Evolutionary conservation across 1,140 invertebrate genomes (phyloP).

Genomic region (Zaprionus capensis): DNA sequence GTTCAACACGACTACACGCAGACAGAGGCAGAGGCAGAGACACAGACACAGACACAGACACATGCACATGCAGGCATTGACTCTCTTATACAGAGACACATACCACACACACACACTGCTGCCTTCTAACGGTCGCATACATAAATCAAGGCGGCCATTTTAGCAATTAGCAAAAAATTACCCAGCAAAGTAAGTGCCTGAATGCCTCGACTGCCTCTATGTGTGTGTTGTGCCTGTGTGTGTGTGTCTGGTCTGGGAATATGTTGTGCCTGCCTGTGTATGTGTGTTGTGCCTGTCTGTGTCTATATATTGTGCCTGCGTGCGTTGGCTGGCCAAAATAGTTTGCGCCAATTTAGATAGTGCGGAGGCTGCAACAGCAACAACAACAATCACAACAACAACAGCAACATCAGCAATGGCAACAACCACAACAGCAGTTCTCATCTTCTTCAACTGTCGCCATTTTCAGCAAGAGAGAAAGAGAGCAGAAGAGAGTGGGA

Average conservation of each 20-base stretch:
- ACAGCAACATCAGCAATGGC: background rate
- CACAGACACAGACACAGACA: constrained; percentile 9
- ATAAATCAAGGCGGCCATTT: constrained; percentile 81
- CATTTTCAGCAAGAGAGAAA: constrained; percentile 33
- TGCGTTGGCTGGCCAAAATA: constrained; percentile 39
- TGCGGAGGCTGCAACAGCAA: constrained; percentile 24
- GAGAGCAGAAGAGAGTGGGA: background rate
- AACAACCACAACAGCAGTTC: constrained; percentile 16
- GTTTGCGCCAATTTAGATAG: constrained; percentile 43
- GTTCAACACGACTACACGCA: constrained; percentile 63
- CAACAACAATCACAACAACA: background rate
- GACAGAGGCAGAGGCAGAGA: background rate
- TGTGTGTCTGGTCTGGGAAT: constrained; percentile 7
- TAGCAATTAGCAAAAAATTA: constrained; percentile 63
- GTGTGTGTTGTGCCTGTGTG: constrained; percentile 11
- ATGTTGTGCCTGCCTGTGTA: constrained; percentile 1
- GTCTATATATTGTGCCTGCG: background rate
- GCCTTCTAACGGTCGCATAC: constrained; percentile 70
- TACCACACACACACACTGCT: constrained; percentile 9
- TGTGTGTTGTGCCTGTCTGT: background rate
- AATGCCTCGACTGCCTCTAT: background rate
- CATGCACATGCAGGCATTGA: background rate
- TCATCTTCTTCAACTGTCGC: constrained; percentile 29
- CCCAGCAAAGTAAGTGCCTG: constrained; percentile 39
- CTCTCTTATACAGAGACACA: background rate